These are phyloP conservation scores for Notarius lentiginosus DNA, from an alignment of 2,113 vertebrate species.

Conservation along the genomic window DNA sequence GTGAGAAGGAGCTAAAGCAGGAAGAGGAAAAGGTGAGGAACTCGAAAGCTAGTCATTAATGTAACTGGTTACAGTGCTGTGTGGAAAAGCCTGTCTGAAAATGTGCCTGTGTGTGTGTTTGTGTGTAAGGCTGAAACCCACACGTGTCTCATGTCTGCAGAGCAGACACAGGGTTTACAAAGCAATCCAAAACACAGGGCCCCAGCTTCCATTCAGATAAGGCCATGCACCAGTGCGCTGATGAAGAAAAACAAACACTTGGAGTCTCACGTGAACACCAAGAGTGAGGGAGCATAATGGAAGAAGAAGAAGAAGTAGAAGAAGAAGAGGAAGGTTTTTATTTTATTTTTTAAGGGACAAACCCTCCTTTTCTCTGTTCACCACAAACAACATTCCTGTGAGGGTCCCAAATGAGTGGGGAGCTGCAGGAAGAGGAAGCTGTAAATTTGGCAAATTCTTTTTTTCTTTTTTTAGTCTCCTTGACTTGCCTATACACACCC, in stretches of 20 bases:
- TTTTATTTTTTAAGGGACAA: constrained; percentile 35
- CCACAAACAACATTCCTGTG: constrained; percentile 55
- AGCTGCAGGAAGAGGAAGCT: constrained; percentile 74
- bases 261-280: constrained; percentile 22
- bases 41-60: constrained; percentile 19
- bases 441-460: constrained; percentile 70
- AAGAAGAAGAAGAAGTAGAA: neutral
- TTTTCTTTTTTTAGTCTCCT: constrained; percentile 48
- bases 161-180: constrained; percentile 42
- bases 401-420: constrained; percentile 49
- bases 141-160: constrained; percentile 46
- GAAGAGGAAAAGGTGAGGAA: constrained; percentile 23
- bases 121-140: constrained; percentile 21
- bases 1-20: neutral
- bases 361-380: constrained; percentile 37
- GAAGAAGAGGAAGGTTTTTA: neutral
- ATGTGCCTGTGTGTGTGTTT: neutral
- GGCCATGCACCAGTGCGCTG: constrained; percentile 27
- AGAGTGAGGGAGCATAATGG: constrained; percentile 2
- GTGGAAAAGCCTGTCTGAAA: constrained; percentile 24
- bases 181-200: constrained; percentile 43
- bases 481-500: constrained; percentile 20
- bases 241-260: constrained; percentile 52
- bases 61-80: constrained; percentile 20
- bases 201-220: constrained; percentile 38